phyloP scores from a whole-genome alignment of 2,113 vertebrate genomes.

The Vulpes lagopus region DNA sequence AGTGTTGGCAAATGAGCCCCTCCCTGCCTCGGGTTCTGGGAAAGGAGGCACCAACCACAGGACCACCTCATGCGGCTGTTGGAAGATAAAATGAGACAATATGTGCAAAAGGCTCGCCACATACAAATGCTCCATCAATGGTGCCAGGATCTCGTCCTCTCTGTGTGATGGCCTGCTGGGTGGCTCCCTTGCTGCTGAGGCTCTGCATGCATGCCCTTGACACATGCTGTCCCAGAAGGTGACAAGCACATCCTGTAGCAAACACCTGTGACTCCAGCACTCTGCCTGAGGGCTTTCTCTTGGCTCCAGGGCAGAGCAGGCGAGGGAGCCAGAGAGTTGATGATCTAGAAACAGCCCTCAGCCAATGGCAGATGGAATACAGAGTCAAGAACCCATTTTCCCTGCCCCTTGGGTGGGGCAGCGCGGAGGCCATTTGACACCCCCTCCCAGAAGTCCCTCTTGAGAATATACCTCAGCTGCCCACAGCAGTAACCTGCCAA shows the following conservation, averaged over 20 bases:
- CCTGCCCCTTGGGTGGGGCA: not conserved
- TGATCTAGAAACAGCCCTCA: not conserved
- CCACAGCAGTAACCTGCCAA: not conserved
- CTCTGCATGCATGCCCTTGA: not conserved
- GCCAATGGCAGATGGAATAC: not conserved
- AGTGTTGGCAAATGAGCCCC: not conserved
- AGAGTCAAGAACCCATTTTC: not conserved
- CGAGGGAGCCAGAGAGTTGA: too few relatives aligned
- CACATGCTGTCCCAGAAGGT: not conserved
- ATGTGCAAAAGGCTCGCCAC: not conserved
- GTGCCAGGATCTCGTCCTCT: accelerated
- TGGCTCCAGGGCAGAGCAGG: not conserved
- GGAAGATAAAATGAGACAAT: not conserved
- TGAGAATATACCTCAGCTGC: not conserved
- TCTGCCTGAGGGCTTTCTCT: not conserved
- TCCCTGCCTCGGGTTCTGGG: not conserved
- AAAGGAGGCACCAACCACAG: not conserved
- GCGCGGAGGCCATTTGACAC: accelerated
- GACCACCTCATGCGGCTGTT: accelerated
- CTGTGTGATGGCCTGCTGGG: not conserved
- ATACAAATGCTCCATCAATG: accelerated
- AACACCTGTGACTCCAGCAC: not conserved
- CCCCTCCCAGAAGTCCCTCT: not conserved
- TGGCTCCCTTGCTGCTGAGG: accelerated
- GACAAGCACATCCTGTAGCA: not conserved